These are phyloP conservation scores for Diarsia brunnea DNA, from an alignment of 2,888 invertebrate genomes.

Conservation along the genomic window DNA sequence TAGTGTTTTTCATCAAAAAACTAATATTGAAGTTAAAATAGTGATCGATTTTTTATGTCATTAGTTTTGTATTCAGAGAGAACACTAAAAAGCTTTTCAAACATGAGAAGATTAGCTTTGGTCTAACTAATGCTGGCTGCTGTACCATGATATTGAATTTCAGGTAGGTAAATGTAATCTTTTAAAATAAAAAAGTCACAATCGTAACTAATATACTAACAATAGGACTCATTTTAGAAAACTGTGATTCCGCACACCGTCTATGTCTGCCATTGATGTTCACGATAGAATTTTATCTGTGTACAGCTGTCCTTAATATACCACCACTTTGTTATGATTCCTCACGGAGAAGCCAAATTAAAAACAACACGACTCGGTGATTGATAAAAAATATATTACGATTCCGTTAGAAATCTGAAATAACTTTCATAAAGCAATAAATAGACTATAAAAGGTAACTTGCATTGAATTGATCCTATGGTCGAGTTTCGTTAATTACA, in stretches of 20 bases:
- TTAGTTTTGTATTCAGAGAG: constrained; percentile 1
- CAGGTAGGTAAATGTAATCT: background rate
- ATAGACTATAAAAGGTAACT: background rate
- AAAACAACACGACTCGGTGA: background rate
- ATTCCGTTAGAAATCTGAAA: background rate
- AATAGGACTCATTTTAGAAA: background rate
- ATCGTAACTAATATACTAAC: background rate
- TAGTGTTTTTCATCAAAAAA: constrained; percentile 39
- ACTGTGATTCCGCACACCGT: no score
- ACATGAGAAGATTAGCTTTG: background rate
- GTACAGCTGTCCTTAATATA: background rate
- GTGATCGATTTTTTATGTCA: constrained; percentile 9
- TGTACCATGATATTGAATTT: background rate
- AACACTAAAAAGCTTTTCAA: background rate
- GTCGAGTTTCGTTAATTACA: background rate
- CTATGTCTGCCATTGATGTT: background rate
- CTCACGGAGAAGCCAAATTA: background rate
- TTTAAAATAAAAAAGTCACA: background rate
- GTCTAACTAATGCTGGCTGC: background rate
- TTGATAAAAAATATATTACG: background rate
- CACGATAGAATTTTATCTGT: background rate
- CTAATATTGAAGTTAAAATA: background rate
- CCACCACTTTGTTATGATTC: background rate
- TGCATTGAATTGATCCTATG: background rate
- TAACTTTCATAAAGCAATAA: background rate